Evolutionary conservation across 2,888 invertebrate species (phyloP).

Genomic region (Cephus spinipes): DNA sequence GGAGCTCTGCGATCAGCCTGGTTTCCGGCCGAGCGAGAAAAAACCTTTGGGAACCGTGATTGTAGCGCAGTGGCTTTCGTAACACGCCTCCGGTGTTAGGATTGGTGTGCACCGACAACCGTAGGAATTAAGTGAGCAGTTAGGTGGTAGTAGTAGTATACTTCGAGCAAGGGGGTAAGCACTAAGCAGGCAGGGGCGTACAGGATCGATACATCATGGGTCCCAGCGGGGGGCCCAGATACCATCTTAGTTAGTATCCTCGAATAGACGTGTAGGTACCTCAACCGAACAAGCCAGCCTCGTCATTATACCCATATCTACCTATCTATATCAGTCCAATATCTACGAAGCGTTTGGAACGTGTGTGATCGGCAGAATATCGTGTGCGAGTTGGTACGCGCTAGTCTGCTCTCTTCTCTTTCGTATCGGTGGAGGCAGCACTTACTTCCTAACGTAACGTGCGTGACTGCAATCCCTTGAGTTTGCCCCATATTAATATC

Average conservation of each 20-base stretch:
- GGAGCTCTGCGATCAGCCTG: neutral
- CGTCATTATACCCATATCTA: slow-evolving; percentile 53
- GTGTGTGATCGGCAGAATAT: slow-evolving; percentile 6
- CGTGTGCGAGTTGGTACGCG: neutral
- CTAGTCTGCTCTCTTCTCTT: slow-evolving; percentile 10
- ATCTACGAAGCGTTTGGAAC: slow-evolving; percentile 28
- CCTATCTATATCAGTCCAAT: slow-evolving; percentile 52
- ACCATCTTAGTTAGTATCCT: slow-evolving; percentile 56
- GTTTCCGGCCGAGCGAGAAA: neutral
- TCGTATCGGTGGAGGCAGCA: slow-evolving; percentile 11
- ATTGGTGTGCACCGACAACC: slow-evolving; percentile 28
- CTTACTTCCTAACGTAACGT: slow-evolving; percentile 24
- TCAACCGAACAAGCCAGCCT: slow-evolving; percentile 39
- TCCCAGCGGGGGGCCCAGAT: slow-evolving; percentile 58
- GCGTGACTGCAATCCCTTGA: slow-evolving; percentile 41
- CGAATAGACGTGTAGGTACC: slow-evolving; percentile 52
- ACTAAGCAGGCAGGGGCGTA: slow-evolving; percentile 52
- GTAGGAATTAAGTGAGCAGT: slow-evolving; percentile 28
- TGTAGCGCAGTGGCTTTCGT: slow-evolving; percentile 19
- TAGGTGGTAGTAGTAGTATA: slow-evolving; percentile 26
- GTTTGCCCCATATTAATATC: slow-evolving; percentile 7
- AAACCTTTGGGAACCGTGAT: slow-evolving; percentile 4
- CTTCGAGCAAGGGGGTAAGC: slow-evolving; percentile 16
- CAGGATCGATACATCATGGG: slow-evolving; percentile 64
- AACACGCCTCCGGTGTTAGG: slow-evolving; percentile 29